A percentile compares a stretch with the other conserved stretches of the same genome.
Evolutionary conservation across 2,113 vertebrate species (phyloP).

Genomic region (Pipa parva): DNA sequence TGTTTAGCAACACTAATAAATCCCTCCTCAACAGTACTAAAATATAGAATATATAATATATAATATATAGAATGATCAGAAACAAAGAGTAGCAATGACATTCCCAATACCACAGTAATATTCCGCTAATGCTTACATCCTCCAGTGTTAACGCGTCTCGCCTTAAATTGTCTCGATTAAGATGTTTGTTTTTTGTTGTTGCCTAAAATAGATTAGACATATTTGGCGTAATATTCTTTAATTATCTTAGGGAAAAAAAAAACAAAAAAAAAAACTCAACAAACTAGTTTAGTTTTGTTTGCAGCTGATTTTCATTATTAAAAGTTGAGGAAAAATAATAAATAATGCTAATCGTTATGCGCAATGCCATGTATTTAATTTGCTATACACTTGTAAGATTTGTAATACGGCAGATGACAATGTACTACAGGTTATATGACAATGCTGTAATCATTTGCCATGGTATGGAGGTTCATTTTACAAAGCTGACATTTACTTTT

Average conservation of each 20-base stretch:
- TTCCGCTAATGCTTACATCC: conserved; percentile 26
- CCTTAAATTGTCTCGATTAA: conserved; percentile 36
- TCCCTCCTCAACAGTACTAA: no score
- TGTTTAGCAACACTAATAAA: no score
- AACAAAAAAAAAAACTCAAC: conserved; percentile 17
- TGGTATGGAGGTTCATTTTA: conserved; percentile 42
- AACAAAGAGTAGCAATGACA: neutral
- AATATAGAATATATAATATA: no score
- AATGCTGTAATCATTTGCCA: conserved; percentile 41
- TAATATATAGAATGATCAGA: no score
- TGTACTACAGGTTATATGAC: conserved; percentile 38
- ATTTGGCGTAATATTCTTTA: conserved; percentile 43
- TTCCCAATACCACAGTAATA: conserved; percentile 16
- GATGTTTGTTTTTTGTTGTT: conserved; percentile 23
- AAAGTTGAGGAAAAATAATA: conserved; percentile 38
- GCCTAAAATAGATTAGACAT: conserved; percentile 39
- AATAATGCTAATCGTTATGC: conserved; percentile 42
- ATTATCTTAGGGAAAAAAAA: conserved; percentile 28
- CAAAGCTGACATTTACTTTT: conserved; percentile 41
- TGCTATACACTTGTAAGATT: conserved; percentile 42
- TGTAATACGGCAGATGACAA: conserved; percentile 35
- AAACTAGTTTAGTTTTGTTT: conserved; percentile 38
- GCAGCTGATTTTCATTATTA: conserved; percentile 41
- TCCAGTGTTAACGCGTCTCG: conserved; percentile 25
- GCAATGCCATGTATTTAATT: conserved; percentile 41